These are phyloP conservation scores for Halesus radiatus DNA, from an alignment of 1,140 invertebrate genomes.

Conservation along the genomic window DNA sequence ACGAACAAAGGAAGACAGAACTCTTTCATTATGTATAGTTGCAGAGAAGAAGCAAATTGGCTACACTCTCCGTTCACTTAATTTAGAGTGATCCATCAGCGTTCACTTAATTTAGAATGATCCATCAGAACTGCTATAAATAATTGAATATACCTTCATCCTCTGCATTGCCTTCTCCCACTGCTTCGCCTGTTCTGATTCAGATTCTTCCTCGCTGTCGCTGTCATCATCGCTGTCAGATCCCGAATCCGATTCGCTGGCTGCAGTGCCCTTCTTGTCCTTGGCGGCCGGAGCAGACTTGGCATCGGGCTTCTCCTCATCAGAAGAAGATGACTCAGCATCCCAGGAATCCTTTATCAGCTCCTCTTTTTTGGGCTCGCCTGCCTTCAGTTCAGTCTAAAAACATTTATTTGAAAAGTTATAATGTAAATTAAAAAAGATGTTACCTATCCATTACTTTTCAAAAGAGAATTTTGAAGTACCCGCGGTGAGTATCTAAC, in stretches of 20 bases:
- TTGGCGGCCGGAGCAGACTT: slow-evolving; percentile 43
- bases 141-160: slow-evolving; percentile 72
- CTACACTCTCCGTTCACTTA: too few species aligned
- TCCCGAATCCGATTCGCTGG: slow-evolving; percentile 65
- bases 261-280: slow-evolving; percentile 55
- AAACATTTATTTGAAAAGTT: slow-evolving; percentile 39
- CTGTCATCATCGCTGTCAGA: slow-evolving; percentile 68
- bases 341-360: slow-evolving; percentile 89
- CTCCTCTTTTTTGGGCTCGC: slow-evolving; percentile 69
- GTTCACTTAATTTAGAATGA: too few species aligned
- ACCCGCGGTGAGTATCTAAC: too few species aligned
- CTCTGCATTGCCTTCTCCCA: slow-evolving; percentile 71
- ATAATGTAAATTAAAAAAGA: background rate
- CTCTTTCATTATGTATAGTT: too few species aligned
- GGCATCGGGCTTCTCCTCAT: slow-evolving; percentile 69
- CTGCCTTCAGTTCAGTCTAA: slow-evolving; percentile 64
- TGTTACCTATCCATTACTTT: too few species aligned
- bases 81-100: too few species aligned
- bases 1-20: too few species aligned
- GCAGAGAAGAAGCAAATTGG: too few species aligned
- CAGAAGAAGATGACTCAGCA: slow-evolving; percentile 79
- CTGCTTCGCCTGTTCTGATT: slow-evolving; percentile 71
- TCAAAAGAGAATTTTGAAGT: background rate
- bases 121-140: too few species aligned
- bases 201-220: slow-evolving; percentile 64